Evolutionary conservation across 37 sponge, comb jelly and placozoan species (phyloP), one percentile per base, ranked within the genome.

Genomic region (Crambe crambe): DNA sequence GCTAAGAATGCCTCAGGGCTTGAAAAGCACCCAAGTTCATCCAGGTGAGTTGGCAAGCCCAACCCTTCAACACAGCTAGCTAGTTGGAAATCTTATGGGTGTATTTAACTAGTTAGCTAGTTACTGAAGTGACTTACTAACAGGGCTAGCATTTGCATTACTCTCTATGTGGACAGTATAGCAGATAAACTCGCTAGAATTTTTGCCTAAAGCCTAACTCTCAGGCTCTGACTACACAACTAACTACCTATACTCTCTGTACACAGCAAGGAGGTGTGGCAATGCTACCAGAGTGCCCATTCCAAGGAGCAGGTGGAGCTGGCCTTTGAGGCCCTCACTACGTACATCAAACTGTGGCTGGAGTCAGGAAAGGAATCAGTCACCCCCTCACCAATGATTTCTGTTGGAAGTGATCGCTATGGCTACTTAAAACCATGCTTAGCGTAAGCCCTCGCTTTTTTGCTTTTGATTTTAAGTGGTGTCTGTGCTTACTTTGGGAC

Each of bases 261-360:
- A n/a, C n/a, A n/a, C 54, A 58, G 59, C 21, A 12, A 3, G 21
- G 59, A 58, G 74, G 23, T 83, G n/a, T 89, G 89, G 89, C 76
- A 68, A 66, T 72, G 80, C 73, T 89, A 78, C 54, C 60, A 37
- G 25, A 43, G 71, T 2, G 84, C 85, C 2, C 39, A 23, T 30
- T 22, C 31, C 21, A 36, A 79, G 21, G 44, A 69, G 25, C 80
- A 83, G 39, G 23, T 34, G 3, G 70, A 73, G 30, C 75, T 74
- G 36, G 76, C 73, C 2, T 32, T 26, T 34, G 79, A 77, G 79
- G 37, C 66, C 5, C 32, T 85, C 15, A 37, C 27, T 30, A 31
- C 72, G 2, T 88, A 80, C 78, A 35, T 88, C 42, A 51, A 37
- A 44, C 36, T 41, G 69, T 80, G 81, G 68, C 47, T 58, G 61